Conservation (phyloP, 1,140 invertebrate genomes). For the Bombus picipes region DNA sequence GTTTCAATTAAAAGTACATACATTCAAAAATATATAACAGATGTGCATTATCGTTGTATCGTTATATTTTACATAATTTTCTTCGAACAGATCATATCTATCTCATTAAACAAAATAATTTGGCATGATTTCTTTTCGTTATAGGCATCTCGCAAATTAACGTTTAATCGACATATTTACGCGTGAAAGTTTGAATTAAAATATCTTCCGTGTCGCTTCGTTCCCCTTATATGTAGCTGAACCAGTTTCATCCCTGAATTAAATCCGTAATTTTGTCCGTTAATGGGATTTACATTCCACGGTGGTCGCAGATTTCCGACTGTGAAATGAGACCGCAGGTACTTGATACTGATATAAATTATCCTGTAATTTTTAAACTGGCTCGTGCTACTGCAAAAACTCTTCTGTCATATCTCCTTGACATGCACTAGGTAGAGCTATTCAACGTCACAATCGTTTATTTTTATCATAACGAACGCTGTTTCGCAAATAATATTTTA, state of each 20-base stretch:
- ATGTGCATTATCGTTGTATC: neutral
- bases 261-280: conserved; percentile 32
- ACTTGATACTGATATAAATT: conserved; percentile 31
- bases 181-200: conserved; percentile 24
- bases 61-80: neutral
- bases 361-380: conserved; percentile 23
- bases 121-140: neutral
- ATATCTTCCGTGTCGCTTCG: neutral
- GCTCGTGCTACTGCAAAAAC: neutral
- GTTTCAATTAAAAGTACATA: neutral
- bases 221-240: neutral
- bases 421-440: neutral
- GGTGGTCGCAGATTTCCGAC: neutral
- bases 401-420: neutral
- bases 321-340: conserved; percentile 23
- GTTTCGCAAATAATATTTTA: conserved; percentile 2
- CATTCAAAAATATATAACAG: neutral
- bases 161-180: conserved; percentile 23
- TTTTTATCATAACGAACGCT: neutral
- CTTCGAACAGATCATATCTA: neutral
- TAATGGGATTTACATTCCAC: conserved; percentile 37
- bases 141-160: neutral
- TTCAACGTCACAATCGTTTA: neutral
- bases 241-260: conserved; percentile 20
- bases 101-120: neutral